Conservation (phyloP, 2,888 invertebrate species). For the Synergus laeviventris region DNA sequence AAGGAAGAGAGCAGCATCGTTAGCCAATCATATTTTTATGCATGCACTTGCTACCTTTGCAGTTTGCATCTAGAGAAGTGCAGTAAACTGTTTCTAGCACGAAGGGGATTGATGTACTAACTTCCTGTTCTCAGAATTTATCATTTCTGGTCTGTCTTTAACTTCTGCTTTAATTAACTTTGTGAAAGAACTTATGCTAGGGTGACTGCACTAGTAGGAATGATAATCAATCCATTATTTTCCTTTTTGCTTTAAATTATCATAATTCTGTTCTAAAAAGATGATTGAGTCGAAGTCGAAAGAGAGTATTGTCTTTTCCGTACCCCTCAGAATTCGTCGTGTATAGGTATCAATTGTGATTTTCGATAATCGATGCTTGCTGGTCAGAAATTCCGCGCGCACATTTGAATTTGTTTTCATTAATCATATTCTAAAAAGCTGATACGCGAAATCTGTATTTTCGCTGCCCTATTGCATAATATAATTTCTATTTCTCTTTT, state of each 20-base stretch:
- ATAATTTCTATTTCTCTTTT: background rate
- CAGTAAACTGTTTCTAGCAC: slow-evolving; percentile 14
- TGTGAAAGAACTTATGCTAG: background rate
- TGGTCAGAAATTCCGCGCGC: too few species aligned
- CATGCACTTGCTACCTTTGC: background rate
- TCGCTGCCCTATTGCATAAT: background rate
- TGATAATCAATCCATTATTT: background rate
- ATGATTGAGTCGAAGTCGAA: too few species aligned
- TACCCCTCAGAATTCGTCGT: too few species aligned
- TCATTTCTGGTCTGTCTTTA: background rate
- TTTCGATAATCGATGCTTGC: too few species aligned
- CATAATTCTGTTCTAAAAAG: too few species aligned
- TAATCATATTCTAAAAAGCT: too few species aligned
- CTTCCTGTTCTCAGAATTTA: background rate
- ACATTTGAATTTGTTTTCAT: too few species aligned
- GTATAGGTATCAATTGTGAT: too few species aligned
- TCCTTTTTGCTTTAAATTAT: background rate
- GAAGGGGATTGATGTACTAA: background rate
- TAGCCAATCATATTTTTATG: slow-evolving; percentile 25
- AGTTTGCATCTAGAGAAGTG: slow-evolving; percentile 1
- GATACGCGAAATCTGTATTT: background rate
- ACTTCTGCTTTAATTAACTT: background rate
- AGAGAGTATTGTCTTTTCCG: too few species aligned
- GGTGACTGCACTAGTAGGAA: background rate
- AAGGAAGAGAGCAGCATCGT: slow-evolving; percentile 26